phyloP scores from a whole-genome alignment of 2,888 invertebrate species.

The Tryphoninae sp. region DNA sequence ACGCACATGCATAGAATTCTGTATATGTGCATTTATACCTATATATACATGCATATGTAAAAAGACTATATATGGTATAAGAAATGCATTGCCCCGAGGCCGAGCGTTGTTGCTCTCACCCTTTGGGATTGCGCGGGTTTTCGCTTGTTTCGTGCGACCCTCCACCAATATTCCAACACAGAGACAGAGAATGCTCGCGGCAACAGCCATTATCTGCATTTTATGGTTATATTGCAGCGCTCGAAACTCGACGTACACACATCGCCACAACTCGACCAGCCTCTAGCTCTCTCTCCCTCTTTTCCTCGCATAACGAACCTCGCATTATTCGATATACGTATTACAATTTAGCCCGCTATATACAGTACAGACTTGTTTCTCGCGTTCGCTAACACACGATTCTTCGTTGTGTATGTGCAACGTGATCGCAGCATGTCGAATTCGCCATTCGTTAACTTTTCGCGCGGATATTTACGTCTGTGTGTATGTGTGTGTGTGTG shows the following conservation, averaged over 20 bases:
- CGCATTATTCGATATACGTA: conserved; percentile 74
- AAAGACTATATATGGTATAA: conserved; percentile 15
- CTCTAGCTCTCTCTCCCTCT: conserved; percentile 12
- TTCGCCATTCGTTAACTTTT: conserved; percentile 31
- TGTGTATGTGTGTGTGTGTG: conserved; percentile 13
- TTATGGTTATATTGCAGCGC: conserved; percentile 80
- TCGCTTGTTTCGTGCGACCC: conserved; percentile 70
- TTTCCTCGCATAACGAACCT: conserved; percentile 71
- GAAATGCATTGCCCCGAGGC: conserved; percentile 55
- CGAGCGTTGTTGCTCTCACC: conserved; percentile 53
- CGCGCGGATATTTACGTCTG: background rate
- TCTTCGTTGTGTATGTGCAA: conserved; percentile 2
- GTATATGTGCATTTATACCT: no score
- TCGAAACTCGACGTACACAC: conserved; percentile 59
- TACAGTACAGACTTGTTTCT: conserved; percentile 59
- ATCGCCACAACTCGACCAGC: conserved; percentile 66
- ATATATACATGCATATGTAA: background rate
- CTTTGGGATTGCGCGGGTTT: conserved; percentile 63
- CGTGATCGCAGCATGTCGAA: background rate
- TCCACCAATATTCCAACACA: conserved; percentile 61
- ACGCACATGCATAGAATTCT: no score
- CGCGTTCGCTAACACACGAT: conserved; percentile 16
- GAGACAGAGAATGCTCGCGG: conserved; percentile 68
- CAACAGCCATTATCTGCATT: conserved; percentile 80
- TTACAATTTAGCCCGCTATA: conserved; percentile 75